Evolutionary conservation across 2,797 vertebrate genomes (phyloP), one percentile per base, ranked within the genome.

Genomic region (Martes flavigula): DNA sequence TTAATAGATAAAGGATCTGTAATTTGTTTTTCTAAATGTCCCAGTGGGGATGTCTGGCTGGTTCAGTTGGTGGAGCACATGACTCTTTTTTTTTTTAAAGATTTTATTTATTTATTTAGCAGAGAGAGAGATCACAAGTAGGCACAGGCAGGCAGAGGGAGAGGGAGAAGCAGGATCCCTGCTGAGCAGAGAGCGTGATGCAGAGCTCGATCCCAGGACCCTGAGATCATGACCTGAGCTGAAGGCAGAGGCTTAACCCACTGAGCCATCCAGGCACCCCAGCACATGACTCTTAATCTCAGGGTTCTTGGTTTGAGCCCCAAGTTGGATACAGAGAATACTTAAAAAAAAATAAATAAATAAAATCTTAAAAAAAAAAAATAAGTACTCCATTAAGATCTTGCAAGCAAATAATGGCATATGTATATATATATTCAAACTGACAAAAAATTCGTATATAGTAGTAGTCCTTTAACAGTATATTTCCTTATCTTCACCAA

Each of bases 401-500:
- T 7, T 79, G 35, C 2, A 62, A 70, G 35, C 30, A 83, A 88
- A 43, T 84, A 82, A 70, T 9, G 23, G 23, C 72, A 56, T 77
- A 27, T 66, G 54, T 32, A 17, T 18, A 64, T 75, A 40, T 66
- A 64, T 32, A 89, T 23, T 70, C 30, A 56, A 94, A 78, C 20
- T 64, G 90, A 48, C 70, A 79, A 91, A 92, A 94, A 88, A 40
- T 48, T 82, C 64, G 90, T 77, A 73, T 72, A 73, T 3, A 96
- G 43, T 54, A 87, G 60, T 11, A 72, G 48, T 48, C 30, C 60
- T 77, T 87, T 72, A 77, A 54, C 35, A 96, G 30, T 23, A 13
- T 89, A 73, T 64, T 95, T 90, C 62, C 46, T 60, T 90, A 94
- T 87, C 54, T 96, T 95, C 23, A 94, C 54, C 56, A 90, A 94